Evolutionary conservation across 2,888 invertebrate genomes (phyloP), one percentile per base, ranked within the genome.

Genomic region (Cephus nigrinus): DNA sequence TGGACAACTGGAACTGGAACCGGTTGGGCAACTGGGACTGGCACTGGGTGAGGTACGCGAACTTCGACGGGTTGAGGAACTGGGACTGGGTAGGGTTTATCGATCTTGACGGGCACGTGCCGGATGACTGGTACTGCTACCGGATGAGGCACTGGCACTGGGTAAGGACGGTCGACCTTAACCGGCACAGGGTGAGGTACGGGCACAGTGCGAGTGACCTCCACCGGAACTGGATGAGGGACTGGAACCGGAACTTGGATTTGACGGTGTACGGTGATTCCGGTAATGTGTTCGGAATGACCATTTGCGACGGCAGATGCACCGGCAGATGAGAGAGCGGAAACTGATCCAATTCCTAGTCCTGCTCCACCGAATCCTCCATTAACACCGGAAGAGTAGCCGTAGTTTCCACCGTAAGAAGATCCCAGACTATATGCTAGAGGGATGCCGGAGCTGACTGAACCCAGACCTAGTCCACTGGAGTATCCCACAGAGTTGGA

Each of bases 161-260:
- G 81, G 33, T 84, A 82, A 12, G 87, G 86, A n/a, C 86, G 83
- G 74, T 86, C 86, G 1, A 86, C 84, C 34, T 81, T 84, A 34
- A 83, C 81, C 1, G 87, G 83, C 23, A 84, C 83, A 2, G 86
- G 87, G 9, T 86, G 85, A 1, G 86, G 80, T 5, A 86, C 84
- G 11, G 87, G 84, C 9, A 86, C 84, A 71, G 82, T 78, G 31
- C 82, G 84, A 69, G 84, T 83, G 11, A 87, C 84, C 74, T 84
- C 82, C 12, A 87, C 83, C 2, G 88, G 87, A n/a, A 86, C 82
- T n/a, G 86, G 84, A 3, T 88, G 88, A 0, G 86, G 34, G 12
- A 83, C 85, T 1, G 82, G 83, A 4, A 84, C 82, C 3, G 84
- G 83, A 5, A 84, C 85, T 55, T 84, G 84, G 34, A 87, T 83